Evolutionary conservation across 2,888 invertebrate genomes (phyloP), one percentile per base, ranked within the genome.

Genomic region (Plusia festucae): DNA sequence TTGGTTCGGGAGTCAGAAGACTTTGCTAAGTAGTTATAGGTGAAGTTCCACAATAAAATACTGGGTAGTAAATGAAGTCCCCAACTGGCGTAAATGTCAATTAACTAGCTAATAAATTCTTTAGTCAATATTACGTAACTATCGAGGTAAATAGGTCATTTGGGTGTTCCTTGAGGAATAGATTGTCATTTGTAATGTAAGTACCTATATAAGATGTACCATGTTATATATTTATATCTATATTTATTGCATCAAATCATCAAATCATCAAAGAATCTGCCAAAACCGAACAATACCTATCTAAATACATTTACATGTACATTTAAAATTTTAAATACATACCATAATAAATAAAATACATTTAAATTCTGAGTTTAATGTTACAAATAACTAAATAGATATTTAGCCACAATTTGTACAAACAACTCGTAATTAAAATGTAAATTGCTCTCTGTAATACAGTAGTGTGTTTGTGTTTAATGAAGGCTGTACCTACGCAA

Each of bases 11-110:
- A 76, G 73, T 59, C 66, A 58, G 69, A 72, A 61, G 51, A 75
- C 68, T 76, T 78, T 53, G 64, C 65, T 65, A 56, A 81, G 75
- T 74, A 74, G 69, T 78, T 79, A 77, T 78, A 73, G 73, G 66
- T 77, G 65, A 82, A 81, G 68, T 79, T 81, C n/a, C 51, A 61
- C 64, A 68, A 67, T 79, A 80, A 78, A 81, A 74, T 65, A 68
- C 71, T 61, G 53, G 60, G 71, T 60, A 69, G 66, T 65, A 64
- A 73, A 78, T 69, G 60, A 67, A 78, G 65, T 65, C 53, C 53
- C 16, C 53, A 53, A 56, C 44, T 20, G 27, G 57, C 58, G 61
- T 64, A 61, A 65, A 62, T 59, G 46, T 52, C 63, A 68, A 61
- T 69, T 66, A 60, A 13, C 16, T 63, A 53, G 24, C 34, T 52